Evolutionary conservation across 1,140 invertebrate genomes (phyloP), one percentile per base, ranked within the genome.

Genomic region (Ceratina australensis): DNA sequence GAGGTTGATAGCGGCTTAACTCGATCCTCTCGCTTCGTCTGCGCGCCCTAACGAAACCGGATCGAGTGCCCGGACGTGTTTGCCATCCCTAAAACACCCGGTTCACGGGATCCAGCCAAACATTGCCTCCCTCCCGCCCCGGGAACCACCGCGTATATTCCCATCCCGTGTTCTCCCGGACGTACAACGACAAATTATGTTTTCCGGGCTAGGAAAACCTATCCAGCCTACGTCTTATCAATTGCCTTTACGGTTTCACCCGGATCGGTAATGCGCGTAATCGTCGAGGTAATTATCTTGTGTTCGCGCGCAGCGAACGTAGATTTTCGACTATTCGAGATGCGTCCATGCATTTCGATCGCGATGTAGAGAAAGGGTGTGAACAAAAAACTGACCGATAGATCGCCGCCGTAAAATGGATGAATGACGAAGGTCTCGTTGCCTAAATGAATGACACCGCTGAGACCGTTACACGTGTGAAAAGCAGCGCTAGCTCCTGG

Each of bases 361-460:
- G 2, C 5, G 2, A 33, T 33, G 28, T 33, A 33, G 28, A 33
- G 28, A 33, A 5, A 52, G 12, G 8, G 16, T 10, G 47, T 47
- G 73, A 65, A 82, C 79, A 56, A 86, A 72, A 82, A 81, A 97
- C 97, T 96, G 95, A 98, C 98, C 95, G 97, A 98, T 86, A 98
- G 93, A 94, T 98, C 98, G 60, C 98, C 98, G 76, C 97, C 98
- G 91, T 97, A 98, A 92, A 99, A 98, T 49, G 98, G 98, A 93
- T 98, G 97, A 86, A 99, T 98, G 85, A 99, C 96, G 92, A 98
- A 99, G 18, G 98, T 99, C 92, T 98, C 98, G 93, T 98, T 98
- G 87, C 97, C 97, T 86, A 98, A 95, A 93, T 99, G 98, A 86
- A 99, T 98, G 85, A 99, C 96, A 20, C 98, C 98, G 85, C 97